Evolutionary conservation across 2,797 vertebrate genomes (phyloP), one percentile per base, ranked within the genome.

Genomic region (Alfaro cultratus): DNA sequence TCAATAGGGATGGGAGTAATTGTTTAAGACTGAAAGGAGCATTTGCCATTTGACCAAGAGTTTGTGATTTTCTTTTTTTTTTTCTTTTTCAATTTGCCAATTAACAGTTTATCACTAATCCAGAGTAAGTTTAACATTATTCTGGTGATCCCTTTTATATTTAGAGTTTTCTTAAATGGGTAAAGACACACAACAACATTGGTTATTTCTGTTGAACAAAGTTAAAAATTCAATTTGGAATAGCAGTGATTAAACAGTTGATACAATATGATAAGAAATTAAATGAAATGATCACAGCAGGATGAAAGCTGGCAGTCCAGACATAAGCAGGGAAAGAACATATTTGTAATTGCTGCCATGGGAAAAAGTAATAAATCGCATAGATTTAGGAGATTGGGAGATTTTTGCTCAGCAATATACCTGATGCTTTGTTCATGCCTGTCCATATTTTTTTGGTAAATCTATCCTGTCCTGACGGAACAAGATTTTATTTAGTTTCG

Each of bases 211-310:
- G 84, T 89, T 87, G 87, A 88, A 92, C 91, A 73, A 76, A 82
- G 9, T 26, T 13, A 91, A 86, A 72, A 90, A 89, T 92, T 87
- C 80, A 88, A 88, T 91, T 84, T 91, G 85, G 80, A 86, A 85
- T 76, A 83, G 86, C 90, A 88, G 89, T 92, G 87, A 89, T 90
- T 95, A 88, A 94, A 94, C 94, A 93, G 94, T 93, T 93, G 80
- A 95, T 94, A 83, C 31, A 62, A 90, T 93, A 93, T 93, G 90
- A 92, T 92, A 93, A 93, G 93, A 49, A 91, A 89, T 90, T 77
- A 85, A 92, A 94, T 93, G 81, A 93, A 94, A 94, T 94, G 94
- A 93, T 94, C 85, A 94, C 92, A 93, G 87, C 81, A 87, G 91
- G 88, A 89, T 90, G 88, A 86, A 92, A 93, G 89, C 90, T 92